Evolutionary conservation across 1,140 invertebrate genomes (phyloP), one percentile per base, ranked within the genome.

Genomic region (Heliothis virescens): DNA sequence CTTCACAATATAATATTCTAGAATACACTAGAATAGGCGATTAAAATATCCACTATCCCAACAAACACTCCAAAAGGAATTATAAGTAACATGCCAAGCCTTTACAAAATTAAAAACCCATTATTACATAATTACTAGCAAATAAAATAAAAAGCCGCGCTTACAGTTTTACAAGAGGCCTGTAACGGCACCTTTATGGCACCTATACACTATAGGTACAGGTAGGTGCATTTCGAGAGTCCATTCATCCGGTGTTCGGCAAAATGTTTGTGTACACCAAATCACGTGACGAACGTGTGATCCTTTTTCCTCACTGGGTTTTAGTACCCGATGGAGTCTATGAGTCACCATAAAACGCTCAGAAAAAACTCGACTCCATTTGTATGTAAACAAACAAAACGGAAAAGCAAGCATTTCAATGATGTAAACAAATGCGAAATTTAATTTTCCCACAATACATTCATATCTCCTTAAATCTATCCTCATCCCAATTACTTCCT

Each of bases 401-500:
- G 34, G 34, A 41, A 41, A 41, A 41, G 34, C 34, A 5, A 41
- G 5, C 34, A 41, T 41, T 41, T 7, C 5, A 41, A 21, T 18
- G 48, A 18, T 3, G 16, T 41, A 65, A 16, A n/a, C 41, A 65
- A 18, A 65, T 12, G 21, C 15, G 26, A 67, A 10, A 47, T 48
- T 18, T 1, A 41, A 18, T 3, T 13, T 11, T 4, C 41, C 10
- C 4, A 48, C 41, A 48, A 67, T 21, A 67, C 9, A 69, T 52
- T 50, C 3, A 73, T 26, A 74, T 48, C 57, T 60, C n/a, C 72
- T 21, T 59, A 48, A 59, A 47, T 34, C 41, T 29, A 15, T 74
- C 53, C 16, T 60, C 48, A 26, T 60, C 55, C n/a, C n/a, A 74
- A 60, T 60, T 50, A 74, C 57, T 74, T 74, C 55, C 57, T 74